Evolutionary conservation across 2,797 vertebrate genomes (phyloP).

Genomic region (Anguilla obscura): DNA sequence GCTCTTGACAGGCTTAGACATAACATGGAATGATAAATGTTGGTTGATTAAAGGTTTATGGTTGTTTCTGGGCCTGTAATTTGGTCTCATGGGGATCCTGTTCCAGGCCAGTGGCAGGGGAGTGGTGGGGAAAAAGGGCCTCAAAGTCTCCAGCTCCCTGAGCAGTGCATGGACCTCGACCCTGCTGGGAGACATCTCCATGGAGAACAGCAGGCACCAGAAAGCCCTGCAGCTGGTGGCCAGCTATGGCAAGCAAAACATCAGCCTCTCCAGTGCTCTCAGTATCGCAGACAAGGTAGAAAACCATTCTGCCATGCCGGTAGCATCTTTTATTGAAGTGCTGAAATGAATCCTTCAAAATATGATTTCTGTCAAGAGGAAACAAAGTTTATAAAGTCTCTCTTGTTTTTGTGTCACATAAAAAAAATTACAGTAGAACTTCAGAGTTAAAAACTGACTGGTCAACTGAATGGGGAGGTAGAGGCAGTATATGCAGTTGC

Average conservation of each 20-base stretch:
- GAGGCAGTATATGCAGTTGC: too few species aligned
- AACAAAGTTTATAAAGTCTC: too few species aligned
- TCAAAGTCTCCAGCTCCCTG: slow-evolving; percentile 68
- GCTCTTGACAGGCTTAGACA: background rate
- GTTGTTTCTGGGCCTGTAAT: background rate
- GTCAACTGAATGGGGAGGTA: too few species aligned
- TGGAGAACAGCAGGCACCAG: slow-evolving; percentile 66
- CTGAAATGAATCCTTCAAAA: too few species aligned
- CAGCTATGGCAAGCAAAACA: slow-evolving; percentile 68
- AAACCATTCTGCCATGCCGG: too few species aligned
- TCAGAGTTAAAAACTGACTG: too few species aligned
- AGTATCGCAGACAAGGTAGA: slow-evolving; percentile 67
- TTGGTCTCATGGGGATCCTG: background rate
- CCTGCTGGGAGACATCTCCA: slow-evolving; percentile 70
- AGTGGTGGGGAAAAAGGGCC: slow-evolving; percentile 58
- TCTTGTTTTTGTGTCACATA: too few species aligned
- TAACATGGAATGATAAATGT: background rate
- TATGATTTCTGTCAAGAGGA: too few species aligned
- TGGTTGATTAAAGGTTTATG: background rate
- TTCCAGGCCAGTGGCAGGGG: slow-evolving; percentile 63
- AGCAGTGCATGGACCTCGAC: slow-evolving; percentile 75
- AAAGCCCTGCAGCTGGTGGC: slow-evolving; percentile 73
- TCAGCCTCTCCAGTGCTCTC: slow-evolving; percentile 73
- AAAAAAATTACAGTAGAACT: too few species aligned
- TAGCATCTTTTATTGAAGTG: too few species aligned